Percentiles rank a stretch among this genome's conserved stretches.
Conservation (phyloP, 2,113 vertebrate species). For the human region GRCh38 chr12:16882001-16882500, state of each 20-base stretch:
- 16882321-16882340: slow-evolving; percentile 61
- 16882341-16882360: slow-evolving; percentile 73
- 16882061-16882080: background rate
- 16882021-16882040: background rate
- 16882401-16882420: slow-evolving; percentile 84
- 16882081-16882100: background rate
- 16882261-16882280: slow-evolving; percentile 24
- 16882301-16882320: slow-evolving; percentile 28
- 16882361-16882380: slow-evolving; percentile 75
- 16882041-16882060: background rate
- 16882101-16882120: slow-evolving; percentile 6
- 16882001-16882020: background rate
- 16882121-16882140: background rate
- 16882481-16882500: slow-evolving; percentile 87
- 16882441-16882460: slow-evolving; percentile 86
- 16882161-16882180: slow-evolving; percentile 29
- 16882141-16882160: slow-evolving; percentile 55
- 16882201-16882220: background rate
- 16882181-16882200: slow-evolving; percentile 50
- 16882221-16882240: background rate
- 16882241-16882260: slow-evolving; percentile 31
- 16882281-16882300: slow-evolving; percentile 57
- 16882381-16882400: slow-evolving; percentile 81
- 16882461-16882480: slow-evolving; percentile 85
- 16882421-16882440: slow-evolving; percentile 86